Evolutionary conservation across 2,888 invertebrate species (phyloP), one percentile per base, ranked within the genome.

Genomic region (Ennomos fuscantarius): DNA sequence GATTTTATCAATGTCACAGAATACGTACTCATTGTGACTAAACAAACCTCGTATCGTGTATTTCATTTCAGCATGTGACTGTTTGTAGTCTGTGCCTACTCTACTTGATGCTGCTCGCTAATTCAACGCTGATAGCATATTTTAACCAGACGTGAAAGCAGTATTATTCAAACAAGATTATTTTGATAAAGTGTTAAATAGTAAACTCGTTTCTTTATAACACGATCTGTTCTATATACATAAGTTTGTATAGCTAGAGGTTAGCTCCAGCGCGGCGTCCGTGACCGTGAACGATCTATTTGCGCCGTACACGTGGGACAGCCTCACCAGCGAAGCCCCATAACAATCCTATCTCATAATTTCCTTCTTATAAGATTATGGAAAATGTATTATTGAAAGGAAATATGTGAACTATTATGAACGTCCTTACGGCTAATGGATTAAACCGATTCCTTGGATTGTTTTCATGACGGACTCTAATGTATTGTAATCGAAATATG

Each of bases 231-330:
- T 40, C 8, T 40, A 40, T 12, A 2, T 9, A 9, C 10, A 40
- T 9, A 13, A 9, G 9, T 9, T 13, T 9, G 34, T 37, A 45
- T 41, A 35, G 53, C 45, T 47, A 51, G n/a, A 31, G 37, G 45
- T 52, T 33, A 33, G 57, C 61, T 68, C 62, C 61, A 63, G 57
- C 47, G 58, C 48, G 69, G 79, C 81, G 87, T 82, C 81, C 89
- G 78, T 89, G 89, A 84, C 89, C 87, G 78, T 87, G 87, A 81
- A 78, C 74, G 69, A 68, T 66, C 66, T 74, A 71, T 78, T 65
- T 69, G 63, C 70, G 70, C 67, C 73, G 69, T 73, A 75, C 77
- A 79, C 72, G 73, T 66, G 68, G 60, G 59, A 74, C 80, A 77
- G 78, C 80, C 70, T 65, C 73, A 73, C 67, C 63, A 68, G 60